Evolutionary conservation across 2,113 vertebrate species (phyloP), one percentile per base, ranked within the genome.

Genomic region (Cyanoderma ruficeps): DNA sequence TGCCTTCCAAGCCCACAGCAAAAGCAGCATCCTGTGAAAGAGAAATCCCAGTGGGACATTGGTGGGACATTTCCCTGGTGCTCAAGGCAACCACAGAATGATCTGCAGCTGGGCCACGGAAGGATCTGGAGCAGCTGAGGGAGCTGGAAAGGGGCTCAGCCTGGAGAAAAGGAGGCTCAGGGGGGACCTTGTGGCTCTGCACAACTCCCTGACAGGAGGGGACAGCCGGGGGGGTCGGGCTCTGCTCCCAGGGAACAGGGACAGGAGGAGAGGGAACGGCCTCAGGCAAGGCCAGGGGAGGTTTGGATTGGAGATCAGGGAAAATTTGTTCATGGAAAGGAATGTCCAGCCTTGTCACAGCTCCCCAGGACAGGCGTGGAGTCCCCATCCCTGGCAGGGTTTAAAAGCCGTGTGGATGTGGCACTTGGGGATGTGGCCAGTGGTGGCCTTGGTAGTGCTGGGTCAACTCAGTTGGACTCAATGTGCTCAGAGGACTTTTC

Each of bases 251-350:
- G n/a, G 52, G 52, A 21, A 82, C 53, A 55, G 68, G 60, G 39
- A 47, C 30, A 69, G 78, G 25, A 83, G 39, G 6, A 55, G 55
- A 49, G n/a, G 55, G 47, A 83, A 61, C 0, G 0, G 21, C 70
- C 47, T 69, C 70, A 61, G 7, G 10, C 5, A 53, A 30, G 6
- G 21, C 47, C 47, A 19, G 18, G 21, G n/a, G 0, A 69, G 0
- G 13, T 0, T 25, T 10, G 6, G 27, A 1, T 3, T 52, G 61
- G n/a, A 30, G 0, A 39, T 17, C 10, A 6, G 10, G 28, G 33
- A 30, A 21, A 11, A 60, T 22, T 47, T 11, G 24, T 13, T 3
- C 18, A 3, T 5, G 4, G 24, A 47, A 41, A 76, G 14, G 17
- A 17, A 0, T 25, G 46, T 10, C 20, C 18, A 27, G 37, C 53